Evolutionary conservation across 2,113 vertebrate genomes (phyloP), one percentile per base, ranked within the genome.

Genomic region (Cichladusa arquata): DNA sequence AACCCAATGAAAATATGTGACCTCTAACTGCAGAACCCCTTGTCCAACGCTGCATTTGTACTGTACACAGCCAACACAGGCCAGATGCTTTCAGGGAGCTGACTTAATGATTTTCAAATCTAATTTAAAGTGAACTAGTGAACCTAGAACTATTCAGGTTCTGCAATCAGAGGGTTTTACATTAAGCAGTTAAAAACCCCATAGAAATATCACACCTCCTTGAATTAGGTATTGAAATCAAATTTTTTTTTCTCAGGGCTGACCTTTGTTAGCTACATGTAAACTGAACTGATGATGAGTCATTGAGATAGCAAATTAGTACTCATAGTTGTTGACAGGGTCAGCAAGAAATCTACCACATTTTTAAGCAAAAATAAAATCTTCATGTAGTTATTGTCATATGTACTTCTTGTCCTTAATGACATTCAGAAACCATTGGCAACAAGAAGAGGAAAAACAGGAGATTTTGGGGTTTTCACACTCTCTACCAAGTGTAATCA

Each of bases 261-360:
- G 97, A 97, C 96, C 95, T 97, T 97, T 96, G 96, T 97, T 93
- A 95, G 85, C 94, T 97, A 95, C 73, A 40, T 94, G 86, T 96
- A 97, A 84, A 90, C 95, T 80, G 78, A 97, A 82, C 73, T 88
- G 95, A 96, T 64, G 96, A 97, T 96, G 96, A 97, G 86, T 92
- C 96, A 97, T 31, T 97, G 95, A 97, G 95, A 71, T 95, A 97
- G 94, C 90, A 97, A 98, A 98, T 97, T 97, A 98, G 86, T 97
- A 81, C 86, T 93, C n/a, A 8, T 65, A 97, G 86, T 78, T 97
- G 93, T 97, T 97, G 97, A 97, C 96, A 95, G 92, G 96, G 96
- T 97, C 97, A 96, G 89, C 66, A 83, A 95, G 92, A 97, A 95
- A 97, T 74, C 79, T 94, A 96, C 93, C 95, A 94, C 84, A 62